Evolutionary conservation across 2,888 invertebrate genomes (phyloP).

Genomic region (Lacanobia wlatinum): DNA sequence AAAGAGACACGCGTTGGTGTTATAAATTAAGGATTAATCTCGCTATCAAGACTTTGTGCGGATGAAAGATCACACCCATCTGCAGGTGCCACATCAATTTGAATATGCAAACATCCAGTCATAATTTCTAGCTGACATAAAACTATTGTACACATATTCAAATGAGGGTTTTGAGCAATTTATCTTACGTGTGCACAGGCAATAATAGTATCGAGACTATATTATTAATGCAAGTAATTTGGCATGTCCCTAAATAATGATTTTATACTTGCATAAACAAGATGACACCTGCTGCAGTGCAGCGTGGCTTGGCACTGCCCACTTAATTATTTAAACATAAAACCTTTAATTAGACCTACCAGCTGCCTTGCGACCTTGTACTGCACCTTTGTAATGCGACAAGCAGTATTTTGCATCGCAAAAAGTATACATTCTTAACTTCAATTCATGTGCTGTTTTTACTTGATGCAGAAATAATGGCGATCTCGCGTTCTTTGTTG

Average conservation of each 20-base stretch:
- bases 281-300: constrained; percentile 80
- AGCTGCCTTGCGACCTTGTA: constrained; percentile 87
- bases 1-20: not conserved
- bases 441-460: constrained; percentile 76
- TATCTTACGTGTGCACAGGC: constrained; percentile 66
- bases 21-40: constrained; percentile 14
- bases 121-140: constrained; percentile 47
- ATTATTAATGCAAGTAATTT: constrained; percentile 84
- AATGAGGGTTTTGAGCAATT: constrained; percentile 67
- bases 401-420: constrained; percentile 86
- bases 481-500: constrained; percentile 75
- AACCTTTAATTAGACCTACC: constrained; percentile 88
- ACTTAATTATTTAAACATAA: constrained; percentile 90
- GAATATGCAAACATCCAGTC: constrained; percentile 43
- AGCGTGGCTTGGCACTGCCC: constrained; percentile 72
- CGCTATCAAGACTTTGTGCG: not conserved
- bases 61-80: constrained; percentile 6
- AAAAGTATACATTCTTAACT: constrained; percentile 85
- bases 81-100: constrained; percentile 34
- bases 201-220: constrained; percentile 71
- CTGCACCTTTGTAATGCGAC: constrained; percentile 87
- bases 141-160: constrained; percentile 60
- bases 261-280: constrained; percentile 87
- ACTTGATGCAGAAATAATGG: constrained; percentile 72
- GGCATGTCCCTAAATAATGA: constrained; percentile 87